A percentile compares a stretch with the other conserved stretches of the same genome.
Conservation (phyloP, 2,888 invertebrate species). For the Caenorhabditis sinica region DNA sequence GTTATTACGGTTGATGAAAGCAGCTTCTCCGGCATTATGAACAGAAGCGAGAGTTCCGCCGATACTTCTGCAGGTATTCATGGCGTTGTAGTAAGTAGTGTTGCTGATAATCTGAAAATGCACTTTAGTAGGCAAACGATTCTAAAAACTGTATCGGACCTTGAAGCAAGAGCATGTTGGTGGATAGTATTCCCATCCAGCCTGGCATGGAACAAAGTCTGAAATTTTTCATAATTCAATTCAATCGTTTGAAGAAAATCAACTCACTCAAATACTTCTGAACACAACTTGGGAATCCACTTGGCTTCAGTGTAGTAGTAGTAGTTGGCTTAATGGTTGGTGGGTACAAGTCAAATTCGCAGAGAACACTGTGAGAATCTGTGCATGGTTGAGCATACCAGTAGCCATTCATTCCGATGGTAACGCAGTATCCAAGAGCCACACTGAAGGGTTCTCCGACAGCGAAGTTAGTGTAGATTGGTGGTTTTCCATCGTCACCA, state of each 20-base stretch:
- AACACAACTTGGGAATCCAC: constrained; percentile 59
- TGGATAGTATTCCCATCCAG: constrained; percentile 68
- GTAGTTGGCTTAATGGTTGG: constrained; percentile 20
- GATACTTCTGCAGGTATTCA: constrained; percentile 60
- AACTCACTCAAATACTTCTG: constrained; percentile 66
- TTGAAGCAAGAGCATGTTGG: constrained; percentile 62
- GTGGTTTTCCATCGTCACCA: constrained; percentile 57
- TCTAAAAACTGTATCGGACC: constrained; percentile 3
- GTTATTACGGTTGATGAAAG: constrained; percentile 51
- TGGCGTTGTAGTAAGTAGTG: constrained; percentile 64
- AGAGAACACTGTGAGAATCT: constrained; percentile 60
- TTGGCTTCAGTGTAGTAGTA: not conserved
- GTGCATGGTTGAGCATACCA: constrained; percentile 65
- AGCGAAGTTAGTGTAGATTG: constrained; percentile 62
- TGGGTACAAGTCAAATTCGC: constrained; percentile 52
- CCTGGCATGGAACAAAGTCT: constrained; percentile 64
- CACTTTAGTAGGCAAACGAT: not conserved
- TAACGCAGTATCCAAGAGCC: constrained; percentile 56
- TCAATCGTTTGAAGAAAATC: too few relatives aligned
- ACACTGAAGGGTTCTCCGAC: constrained; percentile 66
- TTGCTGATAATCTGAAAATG: constrained; percentile 50
- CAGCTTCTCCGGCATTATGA: constrained; percentile 62
- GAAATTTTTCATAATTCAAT: not conserved
- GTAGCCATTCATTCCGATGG: constrained; percentile 63
- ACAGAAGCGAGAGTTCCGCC: constrained; percentile 63